These are phyloP conservation scores for Lutjanus erythropterus DNA, from an alignment of 2,113 vertebrate species.

Conservation along the genomic window DNA sequence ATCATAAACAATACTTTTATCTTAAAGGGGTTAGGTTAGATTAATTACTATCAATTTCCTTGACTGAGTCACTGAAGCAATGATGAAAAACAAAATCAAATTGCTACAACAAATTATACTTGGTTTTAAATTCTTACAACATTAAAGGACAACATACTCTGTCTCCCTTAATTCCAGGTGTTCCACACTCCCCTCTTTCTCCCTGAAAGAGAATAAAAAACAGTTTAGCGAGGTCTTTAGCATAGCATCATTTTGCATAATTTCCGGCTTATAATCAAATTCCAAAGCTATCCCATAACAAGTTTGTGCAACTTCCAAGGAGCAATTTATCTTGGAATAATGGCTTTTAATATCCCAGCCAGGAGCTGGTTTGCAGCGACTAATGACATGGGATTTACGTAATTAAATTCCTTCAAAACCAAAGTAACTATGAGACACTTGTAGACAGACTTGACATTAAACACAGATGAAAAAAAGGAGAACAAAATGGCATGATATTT, in stretches of 20 bases:
- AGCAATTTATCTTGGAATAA: slow-evolving; percentile 5
- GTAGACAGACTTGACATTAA: slow-evolving; percentile 26
- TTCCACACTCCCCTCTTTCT: slow-evolving; percentile 92
- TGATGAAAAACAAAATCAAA: background rate
- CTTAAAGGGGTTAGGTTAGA: background rate
- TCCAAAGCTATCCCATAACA: background rate
- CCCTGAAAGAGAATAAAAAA: slow-evolving; percentile 81
- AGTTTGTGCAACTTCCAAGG: background rate
- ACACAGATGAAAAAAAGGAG: slow-evolving; percentile 2
- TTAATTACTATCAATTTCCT: no score
- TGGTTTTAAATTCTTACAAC: background rate
- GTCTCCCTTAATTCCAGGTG: slow-evolving; percentile 92
- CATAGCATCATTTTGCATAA: background rate
- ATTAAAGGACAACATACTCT: slow-evolving; percentile 78
- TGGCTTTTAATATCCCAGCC: slow-evolving; percentile 7
- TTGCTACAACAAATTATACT: no score
- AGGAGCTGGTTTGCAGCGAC: background rate
- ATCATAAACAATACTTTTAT: background rate
- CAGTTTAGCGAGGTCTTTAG: background rate
- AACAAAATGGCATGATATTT: slow-evolving; percentile 19
- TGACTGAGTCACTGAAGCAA: background rate
- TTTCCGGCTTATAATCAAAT: slow-evolving; percentile 9
- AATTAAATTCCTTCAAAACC: slow-evolving; percentile 1
- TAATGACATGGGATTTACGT: background rate
- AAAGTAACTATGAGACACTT: slow-evolving; percentile 6